Evolutionary conservation across 2,888 invertebrate genomes (phyloP).

Genomic region (Ophion costatus): DNA sequence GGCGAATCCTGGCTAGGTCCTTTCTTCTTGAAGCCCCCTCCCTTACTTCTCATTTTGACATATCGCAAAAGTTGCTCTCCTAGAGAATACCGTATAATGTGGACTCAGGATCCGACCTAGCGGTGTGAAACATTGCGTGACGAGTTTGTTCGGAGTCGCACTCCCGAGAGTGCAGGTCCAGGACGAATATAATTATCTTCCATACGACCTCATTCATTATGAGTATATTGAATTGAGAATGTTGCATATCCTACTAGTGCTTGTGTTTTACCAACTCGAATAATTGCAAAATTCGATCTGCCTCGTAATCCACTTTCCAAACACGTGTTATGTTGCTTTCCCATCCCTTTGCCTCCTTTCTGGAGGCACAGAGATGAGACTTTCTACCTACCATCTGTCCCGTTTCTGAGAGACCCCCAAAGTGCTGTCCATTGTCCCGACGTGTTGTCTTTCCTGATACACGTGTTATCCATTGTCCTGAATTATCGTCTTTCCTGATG

Average conservation of each 20-base stretch:
- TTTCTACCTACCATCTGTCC: too few species aligned
- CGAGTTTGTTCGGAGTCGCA: conserved; percentile 28
- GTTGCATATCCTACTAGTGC: neutral
- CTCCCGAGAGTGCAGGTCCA: conserved; percentile 2
- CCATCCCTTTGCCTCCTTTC: neutral
- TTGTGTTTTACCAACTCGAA: conserved; percentile 1
- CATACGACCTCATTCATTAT: neutral
- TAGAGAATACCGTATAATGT: conserved; percentile 14
- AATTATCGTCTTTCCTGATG: too few species aligned
- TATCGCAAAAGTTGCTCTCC: conserved; percentile 59
- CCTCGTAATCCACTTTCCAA: neutral
- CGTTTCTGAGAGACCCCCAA: neutral
- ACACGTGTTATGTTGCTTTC: neutral
- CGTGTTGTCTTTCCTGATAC: too few species aligned
- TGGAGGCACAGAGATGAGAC: too few species aligned
- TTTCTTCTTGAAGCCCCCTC: conserved; percentile 33
- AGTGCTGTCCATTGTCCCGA: neutral
- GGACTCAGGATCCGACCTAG: conserved; percentile 27
- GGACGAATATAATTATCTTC: conserved; percentile 20
- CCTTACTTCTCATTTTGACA: conserved; percentile 59
- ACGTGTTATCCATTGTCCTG: too few species aligned
- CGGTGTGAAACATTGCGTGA: conserved; percentile 31
- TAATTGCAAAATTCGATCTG: neutral
- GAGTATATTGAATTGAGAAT: neutral
- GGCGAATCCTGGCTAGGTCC: conserved; percentile 46